phyloP scores from a whole-genome alignment of 2,797 vertebrate genomes.

The Luscinia luscinia region DNA sequence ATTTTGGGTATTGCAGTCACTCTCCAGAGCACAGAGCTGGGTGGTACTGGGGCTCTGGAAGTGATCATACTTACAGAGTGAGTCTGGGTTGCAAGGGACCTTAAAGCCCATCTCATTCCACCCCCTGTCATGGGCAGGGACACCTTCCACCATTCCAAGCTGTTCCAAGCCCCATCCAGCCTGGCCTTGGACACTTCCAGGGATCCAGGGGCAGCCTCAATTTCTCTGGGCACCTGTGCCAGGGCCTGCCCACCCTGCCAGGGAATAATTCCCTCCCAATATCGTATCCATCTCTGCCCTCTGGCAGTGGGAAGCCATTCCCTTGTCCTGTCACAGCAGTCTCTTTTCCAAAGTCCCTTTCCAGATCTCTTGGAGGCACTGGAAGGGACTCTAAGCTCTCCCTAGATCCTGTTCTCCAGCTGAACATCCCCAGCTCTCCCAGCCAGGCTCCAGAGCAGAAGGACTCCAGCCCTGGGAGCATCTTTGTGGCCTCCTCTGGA shows the following conservation, averaged over 20 bases:
- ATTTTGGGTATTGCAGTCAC: neutral
- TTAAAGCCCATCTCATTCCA: accelerated
- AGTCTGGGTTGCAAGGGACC: neutral
- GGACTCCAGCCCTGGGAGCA: accelerated
- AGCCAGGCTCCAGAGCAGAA: neutral
- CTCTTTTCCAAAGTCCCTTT: accelerated
- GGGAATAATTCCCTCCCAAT: accelerated
- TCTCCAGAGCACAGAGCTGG: neutral
- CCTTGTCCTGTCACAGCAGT: accelerated
- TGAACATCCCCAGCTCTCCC: neutral
- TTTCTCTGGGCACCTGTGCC: neutral
- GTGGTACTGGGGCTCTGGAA: neutral
- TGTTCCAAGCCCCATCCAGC: accelerated
- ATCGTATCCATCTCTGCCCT: accelerated
- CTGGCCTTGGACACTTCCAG: neutral
- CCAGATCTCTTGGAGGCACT: accelerated
- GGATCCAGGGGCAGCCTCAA: neutral
- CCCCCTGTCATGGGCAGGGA: neutral
- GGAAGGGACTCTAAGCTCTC: accelerated
- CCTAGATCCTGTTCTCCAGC: neutral
- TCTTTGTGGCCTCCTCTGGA: accelerated
- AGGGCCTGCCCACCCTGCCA: accelerated
- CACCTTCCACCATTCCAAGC: accelerated
- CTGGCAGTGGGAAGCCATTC: neutral
- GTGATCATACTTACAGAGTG: neutral